Conservation (phyloP, 2,797 vertebrate genomes). For the Enteromius viviparus region DNA sequence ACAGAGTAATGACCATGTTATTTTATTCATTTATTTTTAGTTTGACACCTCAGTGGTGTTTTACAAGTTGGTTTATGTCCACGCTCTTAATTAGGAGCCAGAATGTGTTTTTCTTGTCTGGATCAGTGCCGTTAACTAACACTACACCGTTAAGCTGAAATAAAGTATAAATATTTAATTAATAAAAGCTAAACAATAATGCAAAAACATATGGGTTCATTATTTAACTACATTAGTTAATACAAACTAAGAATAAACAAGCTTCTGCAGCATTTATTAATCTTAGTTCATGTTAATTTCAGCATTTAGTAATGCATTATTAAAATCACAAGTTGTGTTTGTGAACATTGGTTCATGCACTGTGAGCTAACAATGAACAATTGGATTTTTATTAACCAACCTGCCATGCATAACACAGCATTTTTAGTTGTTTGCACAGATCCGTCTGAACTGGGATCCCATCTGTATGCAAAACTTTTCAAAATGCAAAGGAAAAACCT, state of each 20-base stretch:
- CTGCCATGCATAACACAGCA: background rate
- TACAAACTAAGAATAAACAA: no score
- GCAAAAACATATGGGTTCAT: no score
- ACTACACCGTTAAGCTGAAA: background rate
- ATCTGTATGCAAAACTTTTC: background rate
- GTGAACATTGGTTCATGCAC: no score
- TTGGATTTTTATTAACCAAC: no score
- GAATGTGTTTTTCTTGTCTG: background rate
- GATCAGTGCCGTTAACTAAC: background rate
- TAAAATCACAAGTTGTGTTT: no score
- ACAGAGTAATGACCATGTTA: conserved; percentile 45
- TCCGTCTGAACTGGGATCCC: background rate
- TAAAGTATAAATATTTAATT: background rate
- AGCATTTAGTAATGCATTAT: no score
- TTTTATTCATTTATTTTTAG: conserved; percentile 61
- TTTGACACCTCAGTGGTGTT: conserved; percentile 63
- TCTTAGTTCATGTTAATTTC: no score
- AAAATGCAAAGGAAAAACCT: background rate
- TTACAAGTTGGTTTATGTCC: conserved; percentile 57
- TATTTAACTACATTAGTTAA: no score
- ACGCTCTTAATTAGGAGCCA: conserved; percentile 50
- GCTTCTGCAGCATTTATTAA: no score
- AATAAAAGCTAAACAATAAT: background rate
- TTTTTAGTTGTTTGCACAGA: background rate
- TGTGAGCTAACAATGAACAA: no score